A percentile compares a stretch with the other conserved stretches of the same genome.
Evolutionary conservation across 2,888 invertebrate genomes (phyloP).

Genomic region (Drosophila testacea): DNA sequence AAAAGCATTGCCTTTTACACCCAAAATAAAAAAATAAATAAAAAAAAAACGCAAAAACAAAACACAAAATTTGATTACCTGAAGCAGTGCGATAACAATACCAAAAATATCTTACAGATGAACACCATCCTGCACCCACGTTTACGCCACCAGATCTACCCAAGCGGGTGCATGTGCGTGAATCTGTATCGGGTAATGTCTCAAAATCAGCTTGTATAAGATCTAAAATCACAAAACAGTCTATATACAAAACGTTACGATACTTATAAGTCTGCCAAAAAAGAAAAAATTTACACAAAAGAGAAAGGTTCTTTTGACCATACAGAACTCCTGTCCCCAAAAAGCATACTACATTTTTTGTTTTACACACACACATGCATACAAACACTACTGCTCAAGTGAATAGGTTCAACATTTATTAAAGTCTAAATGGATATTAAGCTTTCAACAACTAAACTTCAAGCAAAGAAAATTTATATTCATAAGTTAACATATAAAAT

Average conservation of each 20-base stretch:
- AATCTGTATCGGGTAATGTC: slow-evolving; percentile 87
- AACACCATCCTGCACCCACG: slow-evolving; percentile 98
- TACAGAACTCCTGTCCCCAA: slow-evolving; percentile 22
- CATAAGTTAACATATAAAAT: too few relatives aligned
- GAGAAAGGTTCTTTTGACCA: slow-evolving; percentile 73
- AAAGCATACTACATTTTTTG: slow-evolving; percentile 35
- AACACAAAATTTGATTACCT: slow-evolving; percentile 29
- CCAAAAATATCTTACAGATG: slow-evolving; percentile 92
- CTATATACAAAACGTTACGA: slow-evolving; percentile 16
- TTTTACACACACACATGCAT: slow-evolving; percentile 17
- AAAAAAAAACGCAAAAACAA: slow-evolving; percentile 19
- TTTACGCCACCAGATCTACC: slow-evolving; percentile 99
- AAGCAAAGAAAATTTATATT: neutral
- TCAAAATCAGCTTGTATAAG: slow-evolving; percentile 53
- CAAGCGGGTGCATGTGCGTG: slow-evolving; percentile 99
- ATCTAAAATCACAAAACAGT: slow-evolving; percentile 25
- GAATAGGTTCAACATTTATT: neutral
- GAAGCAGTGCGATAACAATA: slow-evolving; percentile 86
- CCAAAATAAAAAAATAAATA: slow-evolving; percentile 33
- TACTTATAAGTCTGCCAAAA: slow-evolving; percentile 38
- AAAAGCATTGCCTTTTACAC: slow-evolving; percentile 55
- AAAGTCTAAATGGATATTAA: neutral
- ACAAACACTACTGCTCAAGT: slow-evolving; percentile 5
- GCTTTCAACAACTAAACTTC: neutral
- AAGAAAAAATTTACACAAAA: slow-evolving; percentile 30